Evolutionary conservation across 2,113 vertebrate genomes (phyloP).

Genomic region (Scatophagus argus): DNA sequence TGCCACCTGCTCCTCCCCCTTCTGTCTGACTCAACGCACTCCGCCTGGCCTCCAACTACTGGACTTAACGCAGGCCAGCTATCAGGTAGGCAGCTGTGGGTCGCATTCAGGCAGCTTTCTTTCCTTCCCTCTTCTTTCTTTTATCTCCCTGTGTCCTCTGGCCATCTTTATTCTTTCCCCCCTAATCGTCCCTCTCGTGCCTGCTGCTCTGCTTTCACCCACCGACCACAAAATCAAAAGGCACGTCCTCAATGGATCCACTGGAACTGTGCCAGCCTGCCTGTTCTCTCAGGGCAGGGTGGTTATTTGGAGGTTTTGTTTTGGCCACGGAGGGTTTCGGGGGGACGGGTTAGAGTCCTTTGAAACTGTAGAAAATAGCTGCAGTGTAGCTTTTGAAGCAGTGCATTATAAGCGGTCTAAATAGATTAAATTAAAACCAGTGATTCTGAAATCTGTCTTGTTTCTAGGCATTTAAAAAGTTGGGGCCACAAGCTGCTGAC

Average conservation of each 20-base stretch:
- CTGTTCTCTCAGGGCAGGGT: conserved; percentile 19
- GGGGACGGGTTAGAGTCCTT: conserved; percentile 40
- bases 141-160: conserved; percentile 20
- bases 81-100: conserved; percentile 53
- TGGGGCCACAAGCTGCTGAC: neutral
- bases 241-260: conserved; percentile 50
- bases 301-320: conserved; percentile 49
- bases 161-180: conserved; percentile 43
- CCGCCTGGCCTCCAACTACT: conserved; percentile 39
- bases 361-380: conserved; percentile 41
- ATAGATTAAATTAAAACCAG: neutral
- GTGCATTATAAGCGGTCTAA: conserved; percentile 14
- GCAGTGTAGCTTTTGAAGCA: conserved; percentile 24
- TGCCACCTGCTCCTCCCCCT: conserved; percentile 20
- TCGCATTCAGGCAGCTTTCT: conserved; percentile 44
- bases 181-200: conserved; percentile 28
- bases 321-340: conserved; percentile 4
- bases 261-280: conserved; percentile 53
- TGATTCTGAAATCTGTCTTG: neutral
- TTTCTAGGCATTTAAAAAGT: neutral
- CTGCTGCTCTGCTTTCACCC: conserved; percentile 51
- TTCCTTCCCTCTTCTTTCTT: conserved; percentile 34
- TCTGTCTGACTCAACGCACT: conserved; percentile 71
- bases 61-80: conserved; percentile 38
- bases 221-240: conserved; percentile 55